Percentiles rank a stretch among this genome's conserved stretches.
Conservation (phyloP, 1,140 invertebrate species). For the Heliconius congener region DNA sequence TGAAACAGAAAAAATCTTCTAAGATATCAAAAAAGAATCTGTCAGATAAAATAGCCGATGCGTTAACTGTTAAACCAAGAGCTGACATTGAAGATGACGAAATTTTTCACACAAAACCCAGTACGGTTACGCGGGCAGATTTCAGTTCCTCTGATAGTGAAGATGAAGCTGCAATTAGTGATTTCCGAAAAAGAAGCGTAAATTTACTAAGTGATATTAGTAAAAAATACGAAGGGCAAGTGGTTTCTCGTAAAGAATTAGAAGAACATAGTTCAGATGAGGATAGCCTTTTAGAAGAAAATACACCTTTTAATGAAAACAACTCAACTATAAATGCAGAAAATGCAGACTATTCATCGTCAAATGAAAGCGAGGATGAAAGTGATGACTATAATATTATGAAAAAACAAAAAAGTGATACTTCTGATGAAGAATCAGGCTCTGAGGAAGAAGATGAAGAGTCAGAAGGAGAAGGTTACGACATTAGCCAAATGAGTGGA, state of each 20-base stretch:
- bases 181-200: conserved; percentile 84
- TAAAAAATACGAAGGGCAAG: conserved; percentile 87
- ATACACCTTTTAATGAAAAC: background rate
- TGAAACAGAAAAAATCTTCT: conserved; percentile 59
- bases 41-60: conserved; percentile 83
- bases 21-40: conserved; percentile 53
- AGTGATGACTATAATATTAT: conserved; percentile 65
- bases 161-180: conserved; percentile 83
- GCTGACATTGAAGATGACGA: conserved; percentile 82
- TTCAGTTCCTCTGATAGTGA: conserved; percentile 80
- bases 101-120: conserved; percentile 79
- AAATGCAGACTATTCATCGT: background rate
- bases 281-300: conserved; percentile 10
- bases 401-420: conserved; percentile 50
- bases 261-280: conserved; percentile 37
- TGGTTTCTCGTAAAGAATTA: conserved; percentile 79
- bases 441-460: conserved; percentile 61
- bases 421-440: conserved; percentile 44
- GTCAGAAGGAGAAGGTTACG: conserved; percentile 69
- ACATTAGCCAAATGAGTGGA: conserved; percentile 76
- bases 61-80: conserved; percentile 81
- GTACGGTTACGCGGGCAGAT: conserved; percentile 73
- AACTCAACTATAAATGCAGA: background rate
- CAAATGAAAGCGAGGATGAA: conserved; percentile 46
- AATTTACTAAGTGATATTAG: conserved; percentile 86